Conservation (phyloP, 92 coral and sea anemone species). For the Actinernus sp. region DNA sequence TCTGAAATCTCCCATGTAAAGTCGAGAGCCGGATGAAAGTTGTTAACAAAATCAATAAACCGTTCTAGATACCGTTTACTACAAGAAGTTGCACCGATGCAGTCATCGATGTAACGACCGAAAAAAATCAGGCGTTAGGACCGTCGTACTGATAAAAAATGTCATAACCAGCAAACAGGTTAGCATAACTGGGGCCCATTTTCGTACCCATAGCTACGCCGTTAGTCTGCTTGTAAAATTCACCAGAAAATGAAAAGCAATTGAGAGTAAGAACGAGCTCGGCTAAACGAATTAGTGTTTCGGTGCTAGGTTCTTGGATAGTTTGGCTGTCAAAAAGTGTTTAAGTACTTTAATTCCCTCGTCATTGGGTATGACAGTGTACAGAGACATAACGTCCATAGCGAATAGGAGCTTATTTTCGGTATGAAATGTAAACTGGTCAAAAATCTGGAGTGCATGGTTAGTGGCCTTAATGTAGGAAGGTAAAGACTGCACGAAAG, state of each 20-base stretch:
- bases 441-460: constrained; percentile 43
- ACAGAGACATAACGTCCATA: constrained; percentile 45
- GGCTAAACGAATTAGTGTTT: constrained; percentile 36
- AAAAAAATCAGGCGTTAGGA: constrained; percentile 40
- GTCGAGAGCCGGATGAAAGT: neutral
- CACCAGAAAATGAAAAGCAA: neutral
- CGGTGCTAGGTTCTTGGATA: constrained; percentile 16
- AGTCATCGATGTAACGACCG: constrained; percentile 50
- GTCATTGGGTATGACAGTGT: constrained; percentile 33
- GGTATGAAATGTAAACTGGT: constrained; percentile 16
- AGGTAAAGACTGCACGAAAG: constrained; percentile 49
- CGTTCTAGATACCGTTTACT: neutral
- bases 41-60: neutral
- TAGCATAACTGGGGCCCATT: constrained; percentile 52
- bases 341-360: neutral
- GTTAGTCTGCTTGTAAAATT: neutral
- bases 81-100: constrained; percentile 2
- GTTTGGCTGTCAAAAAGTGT: constrained; percentile 4
- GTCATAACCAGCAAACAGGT: constrained; percentile 18
- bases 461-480: constrained; percentile 45
- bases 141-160: constrained; percentile 12
- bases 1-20: neutral
- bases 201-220: neutral
- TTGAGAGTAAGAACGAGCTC: constrained; percentile 38
- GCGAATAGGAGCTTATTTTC: constrained; percentile 42